Evolutionary conservation across 2,888 invertebrate genomes (phyloP).

Genomic region (Rotaria sp.): DNA sequence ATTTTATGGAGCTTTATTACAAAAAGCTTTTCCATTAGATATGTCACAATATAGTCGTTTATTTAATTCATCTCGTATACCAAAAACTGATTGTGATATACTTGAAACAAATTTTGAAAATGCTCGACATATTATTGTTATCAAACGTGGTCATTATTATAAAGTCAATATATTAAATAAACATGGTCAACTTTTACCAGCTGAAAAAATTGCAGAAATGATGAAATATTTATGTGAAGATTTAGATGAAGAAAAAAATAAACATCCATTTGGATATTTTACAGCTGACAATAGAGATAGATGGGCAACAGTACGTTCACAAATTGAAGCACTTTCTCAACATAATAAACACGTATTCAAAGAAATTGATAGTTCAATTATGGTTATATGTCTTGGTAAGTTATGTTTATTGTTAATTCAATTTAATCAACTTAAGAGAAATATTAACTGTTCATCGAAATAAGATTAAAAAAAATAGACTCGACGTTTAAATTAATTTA

Average conservation of each 20-base stretch:
- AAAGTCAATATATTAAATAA: slow-evolving; percentile 74
- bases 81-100: slow-evolving; percentile 67
- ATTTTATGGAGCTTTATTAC: slow-evolving; percentile 70
- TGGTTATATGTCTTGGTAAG: slow-evolving; percentile 30
- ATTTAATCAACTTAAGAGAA: no score
- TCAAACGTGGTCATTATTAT: slow-evolving; percentile 80
- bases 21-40: slow-evolving; percentile 86
- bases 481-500: no score
- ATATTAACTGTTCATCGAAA: no score
- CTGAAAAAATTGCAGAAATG: slow-evolving; percentile 68
- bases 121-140: slow-evolving; percentile 74
- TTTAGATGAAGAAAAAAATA: slow-evolving; percentile 57
- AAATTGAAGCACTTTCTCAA: slow-evolving; percentile 58
- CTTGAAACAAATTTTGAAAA: slow-evolving; percentile 62
- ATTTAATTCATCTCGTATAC: slow-evolving; percentile 83
- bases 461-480: no score
- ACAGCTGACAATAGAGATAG: slow-evolving; percentile 74
- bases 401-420: neutral
- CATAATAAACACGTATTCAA: slow-evolving; percentile 37
- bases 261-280: slow-evolving; percentile 71
- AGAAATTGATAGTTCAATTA: slow-evolving; percentile 36
- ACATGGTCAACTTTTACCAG: slow-evolving; percentile 67
- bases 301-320: slow-evolving; percentile 70
- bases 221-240: slow-evolving; percentile 68
- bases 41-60: slow-evolving; percentile 89